Conservation (phyloP, 1,140 invertebrate genomes). For the Pinna nobilis region DNA sequence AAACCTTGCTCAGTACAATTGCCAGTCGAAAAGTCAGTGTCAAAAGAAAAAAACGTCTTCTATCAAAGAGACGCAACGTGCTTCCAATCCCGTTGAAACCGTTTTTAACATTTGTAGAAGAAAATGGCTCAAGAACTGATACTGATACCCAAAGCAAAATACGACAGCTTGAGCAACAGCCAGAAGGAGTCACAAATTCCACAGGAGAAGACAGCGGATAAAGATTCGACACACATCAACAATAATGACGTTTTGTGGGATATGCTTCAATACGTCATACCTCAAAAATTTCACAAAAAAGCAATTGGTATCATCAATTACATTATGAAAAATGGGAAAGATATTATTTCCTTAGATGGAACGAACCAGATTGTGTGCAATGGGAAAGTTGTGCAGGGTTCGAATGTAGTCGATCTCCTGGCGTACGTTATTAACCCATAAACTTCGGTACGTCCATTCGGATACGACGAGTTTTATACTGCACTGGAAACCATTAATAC, state of each 20-base stretch:
- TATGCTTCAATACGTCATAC: background rate
- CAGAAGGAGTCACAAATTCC: constrained; percentile 10
- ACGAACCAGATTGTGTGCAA: constrained; percentile 3
- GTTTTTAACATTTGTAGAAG: constrained; percentile 5
- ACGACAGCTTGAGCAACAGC: constrained; percentile 9
- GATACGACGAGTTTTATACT: constrained; percentile 6
- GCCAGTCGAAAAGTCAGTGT: background rate
- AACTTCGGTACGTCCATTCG: background rate
- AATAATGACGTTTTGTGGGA: background rate
- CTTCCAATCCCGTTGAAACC: constrained; percentile 29
- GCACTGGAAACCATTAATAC: constrained; percentile 2
- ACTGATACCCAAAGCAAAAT: constrained; percentile 32
- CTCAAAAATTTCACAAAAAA: constrained; percentile 8
- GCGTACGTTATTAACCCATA: background rate
- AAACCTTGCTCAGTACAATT: constrained; percentile 4
- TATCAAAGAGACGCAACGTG: background rate
- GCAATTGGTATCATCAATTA: background rate
- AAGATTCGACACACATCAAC: constrained; percentile 8
- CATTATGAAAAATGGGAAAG: background rate
- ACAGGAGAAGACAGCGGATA: constrained; percentile 3
- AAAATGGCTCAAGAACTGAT: constrained; percentile 28
- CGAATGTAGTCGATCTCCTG: constrained; percentile 3
- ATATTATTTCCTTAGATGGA: background rate
- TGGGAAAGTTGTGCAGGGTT: background rate
- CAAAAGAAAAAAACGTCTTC: background rate